phyloP scores from a whole-genome alignment of 1,140 invertebrate species.

The Diorhabda sublineata region DNA sequence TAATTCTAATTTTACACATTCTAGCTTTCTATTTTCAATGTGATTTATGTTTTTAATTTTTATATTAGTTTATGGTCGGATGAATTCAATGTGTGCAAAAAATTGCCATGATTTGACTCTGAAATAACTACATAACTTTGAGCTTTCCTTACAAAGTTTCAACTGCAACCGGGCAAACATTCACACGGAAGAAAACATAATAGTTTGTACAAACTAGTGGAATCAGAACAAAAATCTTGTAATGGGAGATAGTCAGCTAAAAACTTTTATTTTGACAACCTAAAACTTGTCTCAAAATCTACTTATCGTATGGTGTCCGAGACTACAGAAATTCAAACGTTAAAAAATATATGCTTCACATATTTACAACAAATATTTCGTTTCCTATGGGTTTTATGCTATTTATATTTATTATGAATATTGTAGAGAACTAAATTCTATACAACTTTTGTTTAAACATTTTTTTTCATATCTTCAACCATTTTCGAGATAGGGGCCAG shows the following conservation, averaged over 20 bases:
- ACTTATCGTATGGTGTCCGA: conserved; percentile 5
- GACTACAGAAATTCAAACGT: conserved; percentile 4
- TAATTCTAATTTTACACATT: too few relatives aligned
- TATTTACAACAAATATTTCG: conserved; percentile 1
- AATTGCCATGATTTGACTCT: too few relatives aligned
- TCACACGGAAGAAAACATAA: background rate
- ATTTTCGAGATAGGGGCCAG: conserved; percentile 6
- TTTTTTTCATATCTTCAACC: conserved; percentile 6
- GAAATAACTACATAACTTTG: too few relatives aligned
- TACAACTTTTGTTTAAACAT: too few relatives aligned
- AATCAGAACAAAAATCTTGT: background rate
- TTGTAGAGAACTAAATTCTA: too few relatives aligned
- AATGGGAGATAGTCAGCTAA: conserved; percentile 4
- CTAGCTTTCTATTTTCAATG: too few relatives aligned
- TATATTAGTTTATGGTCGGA: too few relatives aligned
- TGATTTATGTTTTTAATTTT: too few relatives aligned
- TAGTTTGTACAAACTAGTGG: background rate
- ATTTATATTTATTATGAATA: too few relatives aligned
- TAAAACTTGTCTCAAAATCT: conserved; percentile 11
- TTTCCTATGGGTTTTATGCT: background rate
- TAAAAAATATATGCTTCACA: conserved; percentile 3
- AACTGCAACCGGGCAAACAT: too few relatives aligned
- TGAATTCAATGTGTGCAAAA: too few relatives aligned
- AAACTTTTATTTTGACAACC: conserved; percentile 10
- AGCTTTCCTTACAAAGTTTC: too few relatives aligned